Evolutionary conservation across 2,888 invertebrate genomes (phyloP), one percentile per base, ranked within the genome.

Genomic region (Lapara coniferarum): DNA sequence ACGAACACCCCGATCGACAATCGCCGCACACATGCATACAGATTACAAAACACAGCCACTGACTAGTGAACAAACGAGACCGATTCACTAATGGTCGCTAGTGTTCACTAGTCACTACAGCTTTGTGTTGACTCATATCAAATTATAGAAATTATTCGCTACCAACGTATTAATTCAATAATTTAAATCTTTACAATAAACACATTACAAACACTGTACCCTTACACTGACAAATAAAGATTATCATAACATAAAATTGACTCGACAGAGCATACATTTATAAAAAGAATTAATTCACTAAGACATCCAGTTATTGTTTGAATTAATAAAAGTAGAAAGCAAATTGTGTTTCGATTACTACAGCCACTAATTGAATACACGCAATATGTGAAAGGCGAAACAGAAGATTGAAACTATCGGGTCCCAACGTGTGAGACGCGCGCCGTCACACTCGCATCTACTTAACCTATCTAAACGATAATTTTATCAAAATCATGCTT

Each of bases 191-290:
- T 88, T 89, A 89, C 85, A 81, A 88, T 86, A 86, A 87, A 89
- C 85, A 87, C 81, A 82, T 86, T 86, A 86, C 76, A 86, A 89
- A 88, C 84, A 87, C 85, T 85, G 86, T 87, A 88, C 84, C 83
- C 88, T 87, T 89, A 89, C 74, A 86, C 80, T 85, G 84, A 86
- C 80, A 85, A 82, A 81, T 79, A 77, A 78, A 78, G 73, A 73
- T 71, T 73, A 77, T 78, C 66, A 72, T 74, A 75, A 80, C 70
- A 78, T 77, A 75, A 76, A 74, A 75, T 71, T 80, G 79, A 83
- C 79, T 77, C 75, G 74, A 77, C 74, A 76, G 76, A 77, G 76
- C 79, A 80, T 74, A 78, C 73, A 73, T 74, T 70, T 51, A 57
- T 25, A 66, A 66, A 69, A 63, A 19, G 46, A 63, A 10, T 49